Conservation (phyloP, 2,113 vertebrate genomes). For the Oreochromis tanganicae region DNA sequence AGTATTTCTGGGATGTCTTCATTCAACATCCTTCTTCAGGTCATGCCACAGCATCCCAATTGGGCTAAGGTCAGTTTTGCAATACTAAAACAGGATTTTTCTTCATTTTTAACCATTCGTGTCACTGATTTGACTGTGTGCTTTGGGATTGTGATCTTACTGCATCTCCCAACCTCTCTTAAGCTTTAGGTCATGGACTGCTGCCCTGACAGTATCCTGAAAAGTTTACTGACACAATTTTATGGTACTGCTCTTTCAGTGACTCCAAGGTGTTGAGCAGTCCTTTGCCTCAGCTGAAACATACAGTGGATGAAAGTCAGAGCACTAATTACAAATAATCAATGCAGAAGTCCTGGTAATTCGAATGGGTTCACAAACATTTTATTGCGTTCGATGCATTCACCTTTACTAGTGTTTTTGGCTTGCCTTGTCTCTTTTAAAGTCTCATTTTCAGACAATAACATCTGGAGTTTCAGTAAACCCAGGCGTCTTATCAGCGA, state of each 20-base stretch:
- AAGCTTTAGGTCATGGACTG: not conserved
- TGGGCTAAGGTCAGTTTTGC: not conserved
- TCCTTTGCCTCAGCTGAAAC: not conserved
- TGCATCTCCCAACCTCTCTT: not conserved
- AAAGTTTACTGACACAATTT: not conserved
- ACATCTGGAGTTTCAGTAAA: slow-evolving; percentile 6
- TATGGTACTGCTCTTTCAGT: not conserved
- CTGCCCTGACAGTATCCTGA: not conserved
- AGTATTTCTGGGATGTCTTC: not conserved
- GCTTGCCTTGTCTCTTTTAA: not conserved
- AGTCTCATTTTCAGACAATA: not conserved
- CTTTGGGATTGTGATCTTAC: not conserved
- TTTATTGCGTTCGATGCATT: not conserved
- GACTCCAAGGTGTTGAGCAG: not conserved
- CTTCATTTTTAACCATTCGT: not conserved
- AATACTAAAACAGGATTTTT: not conserved
- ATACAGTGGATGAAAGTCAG: not conserved
- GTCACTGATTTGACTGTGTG: not conserved
- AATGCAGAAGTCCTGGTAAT: not conserved
- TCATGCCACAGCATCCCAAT: not conserved
- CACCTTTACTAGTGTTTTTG: not conserved
- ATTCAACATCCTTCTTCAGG: not conserved
- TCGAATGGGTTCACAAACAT: not conserved
- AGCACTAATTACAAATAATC: not conserved
- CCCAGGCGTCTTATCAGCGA: slow-evolving; percentile 19